A percentile compares a stretch with the other conserved stretches of the same genome.
These are phyloP conservation scores for Aphelinus atriplicis DNA, from an alignment of 1,140 invertebrate genomes.

Conservation along the genomic window DNA sequence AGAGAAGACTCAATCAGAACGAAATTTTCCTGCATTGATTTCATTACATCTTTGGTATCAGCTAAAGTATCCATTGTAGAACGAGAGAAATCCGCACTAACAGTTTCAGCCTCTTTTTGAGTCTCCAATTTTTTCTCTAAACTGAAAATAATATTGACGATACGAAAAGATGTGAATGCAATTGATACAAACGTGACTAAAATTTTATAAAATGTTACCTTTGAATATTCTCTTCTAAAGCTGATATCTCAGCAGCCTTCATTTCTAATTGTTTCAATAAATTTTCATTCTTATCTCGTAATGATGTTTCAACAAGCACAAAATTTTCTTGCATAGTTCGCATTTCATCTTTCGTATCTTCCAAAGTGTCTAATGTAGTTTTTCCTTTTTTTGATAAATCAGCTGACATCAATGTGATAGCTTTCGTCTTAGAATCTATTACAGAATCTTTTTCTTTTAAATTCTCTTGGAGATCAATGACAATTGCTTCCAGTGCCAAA, in stretches of 20 bases:
- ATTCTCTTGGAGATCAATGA: conserved; percentile 80
- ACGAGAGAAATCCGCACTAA: conserved; percentile 54
- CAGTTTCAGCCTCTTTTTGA: conserved; percentile 53
- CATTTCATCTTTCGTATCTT: conserved; percentile 84
- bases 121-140: conserved; percentile 51
- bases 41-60: conserved; percentile 70
- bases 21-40: conserved; percentile 71
- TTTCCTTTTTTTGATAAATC: conserved; percentile 79
- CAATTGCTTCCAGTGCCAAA: conserved; percentile 72
- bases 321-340: conserved; percentile 83
- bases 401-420: conserved; percentile 80
- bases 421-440: conserved; percentile 84
- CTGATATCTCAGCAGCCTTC: conserved; percentile 68
- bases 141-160: conserved; percentile 44
- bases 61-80: conserved; percentile 65
- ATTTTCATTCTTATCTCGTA: conserved; percentile 73
- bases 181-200: conserved; percentile 12
- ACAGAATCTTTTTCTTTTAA: conserved; percentile 87
- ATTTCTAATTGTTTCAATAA: conserved; percentile 65
- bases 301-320: conserved; percentile 74
- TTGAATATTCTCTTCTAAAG: conserved; percentile 57
- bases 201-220: conserved; percentile 43
- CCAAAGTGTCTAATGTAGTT: conserved; percentile 75
- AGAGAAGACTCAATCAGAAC: conserved; percentile 64
- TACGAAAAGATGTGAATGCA: conserved; percentile 2